Evolutionary conservation across 2,888 invertebrate genomes (phyloP).

Genomic region (Dicycla oo): DNA sequence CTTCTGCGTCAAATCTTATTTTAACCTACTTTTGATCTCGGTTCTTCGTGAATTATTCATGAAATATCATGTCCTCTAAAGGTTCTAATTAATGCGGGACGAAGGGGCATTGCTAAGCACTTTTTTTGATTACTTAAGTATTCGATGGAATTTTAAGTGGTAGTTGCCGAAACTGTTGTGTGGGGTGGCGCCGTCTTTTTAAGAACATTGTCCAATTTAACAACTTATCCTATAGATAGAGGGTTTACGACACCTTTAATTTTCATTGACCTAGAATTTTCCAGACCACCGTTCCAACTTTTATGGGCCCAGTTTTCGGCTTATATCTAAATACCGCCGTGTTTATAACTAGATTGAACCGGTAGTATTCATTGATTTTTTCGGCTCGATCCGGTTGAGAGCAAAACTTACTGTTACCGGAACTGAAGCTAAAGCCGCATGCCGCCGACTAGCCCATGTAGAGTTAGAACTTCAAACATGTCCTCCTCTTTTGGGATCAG

Average conservation of each 20-base stretch:
- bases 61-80: conserved; percentile 32
- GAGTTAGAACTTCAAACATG: background rate
- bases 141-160: conserved; percentile 7
- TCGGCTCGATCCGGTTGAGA: conserved; percentile 29
- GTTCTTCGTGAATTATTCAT: conserved; percentile 47
- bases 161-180: conserved; percentile 19
- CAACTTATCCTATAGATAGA: too few relatives aligned
- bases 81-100: conserved; percentile 13
- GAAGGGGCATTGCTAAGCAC: conserved; percentile 15
- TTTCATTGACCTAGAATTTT: conserved; percentile 40
- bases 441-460: background rate
- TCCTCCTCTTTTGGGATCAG: background rate
- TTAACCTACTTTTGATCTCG: conserved; percentile 36
- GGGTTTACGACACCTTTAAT: conserved; percentile 33
- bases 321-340: conserved; percentile 12
- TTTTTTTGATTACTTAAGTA: conserved; percentile 22
- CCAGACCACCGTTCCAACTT: conserved; percentile 1
- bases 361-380: conserved; percentile 39
- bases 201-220: conserved; percentile 14
- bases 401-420: conserved; percentile 38
- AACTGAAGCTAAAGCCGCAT: conserved; percentile 19
- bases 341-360: conserved; percentile 31
- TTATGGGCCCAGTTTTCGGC: conserved; percentile 26
- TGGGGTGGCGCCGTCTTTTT: conserved; percentile 18
- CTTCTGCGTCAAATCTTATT: conserved; percentile 26